These are phyloP conservation scores for Anastrepha ludens DNA, from an alignment of 1,140 invertebrate genomes.

Conservation along the genomic window DNA sequence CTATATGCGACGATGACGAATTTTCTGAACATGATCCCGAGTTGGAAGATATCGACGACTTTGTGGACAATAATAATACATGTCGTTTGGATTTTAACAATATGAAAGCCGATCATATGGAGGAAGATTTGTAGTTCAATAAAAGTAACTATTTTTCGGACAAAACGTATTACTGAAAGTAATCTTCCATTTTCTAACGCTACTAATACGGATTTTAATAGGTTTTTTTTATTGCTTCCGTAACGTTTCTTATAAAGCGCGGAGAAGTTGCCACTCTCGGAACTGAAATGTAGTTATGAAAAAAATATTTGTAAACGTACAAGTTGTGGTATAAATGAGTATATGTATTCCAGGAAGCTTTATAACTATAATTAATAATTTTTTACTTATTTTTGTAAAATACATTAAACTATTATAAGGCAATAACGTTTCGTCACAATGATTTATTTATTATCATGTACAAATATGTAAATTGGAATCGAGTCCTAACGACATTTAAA, in stretches of 20 bases:
- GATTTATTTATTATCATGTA: slow-evolving; percentile 4
- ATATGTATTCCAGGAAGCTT: not conserved
- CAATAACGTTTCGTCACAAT: not conserved
- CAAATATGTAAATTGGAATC: not conserved
- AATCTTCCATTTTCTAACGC: not conserved
- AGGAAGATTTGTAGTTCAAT: slow-evolving; percentile 65
- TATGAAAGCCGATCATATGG: slow-evolving; percentile 70
- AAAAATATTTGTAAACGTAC: not conserved
- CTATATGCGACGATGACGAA: slow-evolving; percentile 51
- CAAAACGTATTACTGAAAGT: too few relatives aligned
- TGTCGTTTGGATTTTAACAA: slow-evolving; percentile 72
- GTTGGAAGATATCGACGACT: slow-evolving; percentile 64
- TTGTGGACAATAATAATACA: slow-evolving; percentile 71
- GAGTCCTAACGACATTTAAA: not conserved
- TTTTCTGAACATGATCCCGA: slow-evolving; percentile 7
- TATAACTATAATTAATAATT: not conserved
- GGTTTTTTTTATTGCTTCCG: not conserved
- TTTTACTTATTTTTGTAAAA: not conserved
- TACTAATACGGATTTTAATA: not conserved
- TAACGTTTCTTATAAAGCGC: not conserved
- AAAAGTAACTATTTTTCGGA: not conserved
- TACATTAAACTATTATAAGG: slow-evolving; percentile 1
- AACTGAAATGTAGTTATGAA: slow-evolving; percentile 15
- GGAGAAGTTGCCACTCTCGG: not conserved
- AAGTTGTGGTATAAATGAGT: slow-evolving; percentile 24